These are phyloP conservation scores for Oncorhynchus masou DNA, from an alignment of 2,113 vertebrate genomes.

Conservation along the genomic window DNA sequence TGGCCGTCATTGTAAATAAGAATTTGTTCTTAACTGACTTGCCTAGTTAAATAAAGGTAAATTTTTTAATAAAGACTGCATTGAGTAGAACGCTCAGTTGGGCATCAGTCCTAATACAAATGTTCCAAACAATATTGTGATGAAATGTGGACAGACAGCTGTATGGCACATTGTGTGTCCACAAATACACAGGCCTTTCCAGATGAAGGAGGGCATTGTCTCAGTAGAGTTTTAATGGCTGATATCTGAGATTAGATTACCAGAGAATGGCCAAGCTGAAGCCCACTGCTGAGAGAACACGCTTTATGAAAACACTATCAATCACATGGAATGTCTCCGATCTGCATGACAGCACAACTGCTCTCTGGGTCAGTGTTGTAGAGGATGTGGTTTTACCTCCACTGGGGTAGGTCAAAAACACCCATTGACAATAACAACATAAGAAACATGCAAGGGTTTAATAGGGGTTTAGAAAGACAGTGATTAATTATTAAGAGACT, in stretches of 20 bases:
- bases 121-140: too few species aligned
- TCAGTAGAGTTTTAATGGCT: slow-evolving; percentile 6
- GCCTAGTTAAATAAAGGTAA: too few species aligned
- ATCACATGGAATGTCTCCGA: background rate
- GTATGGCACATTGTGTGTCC: background rate
- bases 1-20: too few species aligned
- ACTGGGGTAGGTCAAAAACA: too few species aligned
- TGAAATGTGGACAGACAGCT: background rate
- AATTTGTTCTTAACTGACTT: too few species aligned
- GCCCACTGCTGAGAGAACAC: background rate
- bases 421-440: too few species aligned
- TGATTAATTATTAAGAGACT: background rate
- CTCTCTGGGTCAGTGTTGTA: background rate
- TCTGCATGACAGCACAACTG: background rate
- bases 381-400: too few species aligned
- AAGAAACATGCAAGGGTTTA: too few species aligned
- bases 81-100: too few species aligned
- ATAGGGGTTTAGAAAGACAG: too few species aligned
- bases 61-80: too few species aligned
- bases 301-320: slow-evolving; percentile 12
- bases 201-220: slow-evolving; percentile 20
- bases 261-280: background rate
- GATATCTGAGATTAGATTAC: slow-evolving; percentile 10
- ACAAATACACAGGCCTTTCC: slow-evolving; percentile 33
- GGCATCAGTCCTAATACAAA: too few species aligned